A percentile compares a stretch with the other conserved stretches of the same genome.
phyloP scores from a whole-genome alignment of 2,888 invertebrate species.

The Polia nebulosa region DNA sequence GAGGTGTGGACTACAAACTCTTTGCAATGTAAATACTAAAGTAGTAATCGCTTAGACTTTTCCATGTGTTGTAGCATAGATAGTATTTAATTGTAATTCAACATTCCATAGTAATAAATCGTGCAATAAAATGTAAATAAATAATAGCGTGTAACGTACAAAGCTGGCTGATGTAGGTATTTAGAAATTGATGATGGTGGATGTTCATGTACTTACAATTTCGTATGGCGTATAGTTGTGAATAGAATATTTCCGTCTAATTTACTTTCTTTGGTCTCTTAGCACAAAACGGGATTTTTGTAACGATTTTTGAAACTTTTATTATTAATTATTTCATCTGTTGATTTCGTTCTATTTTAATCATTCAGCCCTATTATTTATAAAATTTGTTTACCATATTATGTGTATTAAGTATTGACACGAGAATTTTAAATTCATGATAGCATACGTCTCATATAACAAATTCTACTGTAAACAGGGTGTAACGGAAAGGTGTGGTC shows the following conservation, averaged over 20 bases:
- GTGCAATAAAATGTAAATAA: slow-evolving; percentile 76
- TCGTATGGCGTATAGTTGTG: slow-evolving; percentile 52
- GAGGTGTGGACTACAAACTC: slow-evolving; percentile 9
- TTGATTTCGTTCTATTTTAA: too few relatives aligned
- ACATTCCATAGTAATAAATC: slow-evolving; percentile 88
- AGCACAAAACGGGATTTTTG: slow-evolving; percentile 54
- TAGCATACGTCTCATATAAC: too few relatives aligned
- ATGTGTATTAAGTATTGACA: too few relatives aligned
- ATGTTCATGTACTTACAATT: slow-evolving; percentile 55
- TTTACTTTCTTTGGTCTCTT: slow-evolving; percentile 46
- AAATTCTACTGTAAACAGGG: too few relatives aligned
- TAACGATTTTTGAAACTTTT: slow-evolving; percentile 27
- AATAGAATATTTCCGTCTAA: slow-evolving; percentile 38
- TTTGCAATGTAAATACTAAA: slow-evolving; percentile 56
- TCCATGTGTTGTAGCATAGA: slow-evolving; percentile 60
- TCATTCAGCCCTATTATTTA: too few relatives aligned
- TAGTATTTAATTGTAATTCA: slow-evolving; percentile 71
- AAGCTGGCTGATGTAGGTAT: slow-evolving; percentile 61
- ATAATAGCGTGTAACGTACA: slow-evolving; percentile 68
- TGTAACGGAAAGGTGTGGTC: too few relatives aligned
- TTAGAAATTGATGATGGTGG: slow-evolving; percentile 35
- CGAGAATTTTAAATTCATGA: too few relatives aligned
- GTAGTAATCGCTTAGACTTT: slow-evolving; percentile 55
- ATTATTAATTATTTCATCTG: neutral
- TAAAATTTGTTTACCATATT: too few relatives aligned